A percentile compares a stretch with the other conserved stretches of the same genome.
These are phyloP conservation scores for Hylaeus anthracinus DNA, from an alignment of 1,140 invertebrate genomes.

Conservation along the genomic window DNA sequence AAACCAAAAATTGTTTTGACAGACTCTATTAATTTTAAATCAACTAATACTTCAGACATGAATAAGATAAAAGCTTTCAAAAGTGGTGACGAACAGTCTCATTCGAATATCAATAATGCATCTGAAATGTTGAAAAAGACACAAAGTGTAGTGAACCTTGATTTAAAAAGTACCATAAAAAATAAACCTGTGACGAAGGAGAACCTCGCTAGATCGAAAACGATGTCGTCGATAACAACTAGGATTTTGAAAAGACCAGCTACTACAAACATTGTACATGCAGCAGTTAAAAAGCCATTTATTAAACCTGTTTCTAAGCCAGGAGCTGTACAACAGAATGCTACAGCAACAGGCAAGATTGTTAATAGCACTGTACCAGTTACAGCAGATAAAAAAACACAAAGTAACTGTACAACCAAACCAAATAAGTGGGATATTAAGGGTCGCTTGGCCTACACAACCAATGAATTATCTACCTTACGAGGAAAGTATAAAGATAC, in stretches of 20 bases:
- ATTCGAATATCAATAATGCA: slow-evolving; percentile 37
- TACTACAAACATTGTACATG: slow-evolving; percentile 17
- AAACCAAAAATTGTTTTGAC: slow-evolving; percentile 20
- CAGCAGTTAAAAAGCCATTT: slow-evolving; percentile 65
- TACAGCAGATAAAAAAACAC: neutral
- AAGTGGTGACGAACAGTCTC: neutral
- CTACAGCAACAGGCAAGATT: slow-evolving; percentile 16
- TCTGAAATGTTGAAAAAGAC: slow-evolving; percentile 2
- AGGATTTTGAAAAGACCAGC: slow-evolving; percentile 69
- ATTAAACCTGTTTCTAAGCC: slow-evolving; percentile 51
- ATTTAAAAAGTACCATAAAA: slow-evolving; percentile 62
- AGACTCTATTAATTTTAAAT: slow-evolving; percentile 6
- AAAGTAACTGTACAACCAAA: slow-evolving; percentile 46
- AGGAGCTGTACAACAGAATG: neutral
- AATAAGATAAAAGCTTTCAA: slow-evolving; percentile 11
- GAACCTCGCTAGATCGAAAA: slow-evolving; percentile 61
- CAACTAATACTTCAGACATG: neutral
- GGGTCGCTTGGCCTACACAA: slow-evolving; percentile 67
- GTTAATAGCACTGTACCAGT: slow-evolving; percentile 27
- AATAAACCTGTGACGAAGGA: slow-evolving; percentile 66
- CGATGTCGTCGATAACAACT: slow-evolving; percentile 56
- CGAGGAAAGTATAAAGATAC: slow-evolving; percentile 82
- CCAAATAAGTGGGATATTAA: slow-evolving; percentile 73
- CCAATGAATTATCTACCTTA: slow-evolving; percentile 69
- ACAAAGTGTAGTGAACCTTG: slow-evolving; percentile 28